phyloP scores from a whole-genome alignment of 2,888 invertebrate species.

The Drosophila cognata region DNA sequence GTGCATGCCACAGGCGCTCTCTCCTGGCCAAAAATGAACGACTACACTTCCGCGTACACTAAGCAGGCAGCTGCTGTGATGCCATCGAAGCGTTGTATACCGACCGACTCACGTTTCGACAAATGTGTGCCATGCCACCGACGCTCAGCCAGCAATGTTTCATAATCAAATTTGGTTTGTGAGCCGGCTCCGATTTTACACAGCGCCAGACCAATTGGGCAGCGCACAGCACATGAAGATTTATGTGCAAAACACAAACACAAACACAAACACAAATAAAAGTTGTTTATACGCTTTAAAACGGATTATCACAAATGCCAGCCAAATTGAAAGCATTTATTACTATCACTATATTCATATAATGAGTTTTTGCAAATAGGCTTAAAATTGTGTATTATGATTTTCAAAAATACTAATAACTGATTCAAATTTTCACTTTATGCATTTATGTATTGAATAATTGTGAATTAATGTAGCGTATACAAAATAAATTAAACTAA shows the following conservation, averaged over 20 bases:
- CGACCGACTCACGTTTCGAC: constrained; percentile 50
- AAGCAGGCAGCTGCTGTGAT: constrained; percentile 5
- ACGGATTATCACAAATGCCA: not conserved
- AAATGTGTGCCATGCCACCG: constrained; percentile 52
- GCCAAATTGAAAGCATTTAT: not conserved
- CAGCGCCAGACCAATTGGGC: constrained; percentile 33
- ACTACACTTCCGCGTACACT: constrained; percentile 6
- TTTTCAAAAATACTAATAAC: not conserved
- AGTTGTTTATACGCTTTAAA: not conserved
- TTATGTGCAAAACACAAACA: constrained; percentile 34
- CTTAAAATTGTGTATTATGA: not conserved
- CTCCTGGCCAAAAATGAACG: constrained; percentile 36
- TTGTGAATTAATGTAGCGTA: not conserved
- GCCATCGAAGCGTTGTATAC: constrained; percentile 18
- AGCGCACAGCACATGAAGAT: constrained; percentile 47
- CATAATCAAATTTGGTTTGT: constrained; percentile 65
- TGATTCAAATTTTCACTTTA: not conserved
- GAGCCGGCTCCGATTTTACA: constrained; percentile 33
- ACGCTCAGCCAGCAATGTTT: constrained; percentile 51
- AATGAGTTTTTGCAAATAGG: not conserved
- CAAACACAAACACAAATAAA: not conserved
- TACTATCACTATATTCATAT: not conserved
- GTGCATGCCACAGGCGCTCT: constrained; percentile 24
- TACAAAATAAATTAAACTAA: not conserved
- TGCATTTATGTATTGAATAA: not conserved